phyloP scores from a whole-genome alignment of 1,140 invertebrate species.

The Anthonomus grandis region DNA sequence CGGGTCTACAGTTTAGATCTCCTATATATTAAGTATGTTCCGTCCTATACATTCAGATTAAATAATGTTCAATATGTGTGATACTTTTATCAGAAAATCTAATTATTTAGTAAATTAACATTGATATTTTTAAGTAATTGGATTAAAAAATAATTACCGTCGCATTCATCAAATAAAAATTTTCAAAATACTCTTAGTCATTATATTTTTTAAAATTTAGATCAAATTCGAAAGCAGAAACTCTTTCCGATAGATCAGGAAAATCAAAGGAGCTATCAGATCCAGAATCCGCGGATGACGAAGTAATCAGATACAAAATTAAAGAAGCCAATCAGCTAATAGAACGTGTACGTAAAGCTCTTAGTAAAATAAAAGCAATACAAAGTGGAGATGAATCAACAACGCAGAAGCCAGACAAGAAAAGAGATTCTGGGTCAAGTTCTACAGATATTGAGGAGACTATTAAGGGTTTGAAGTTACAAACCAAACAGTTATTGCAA shows the following conservation, averaged over 20 bases:
- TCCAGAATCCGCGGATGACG: not conserved
- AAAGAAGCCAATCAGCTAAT: conserved; percentile 30
- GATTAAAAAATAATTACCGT: not conserved
- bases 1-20: no score
- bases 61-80: no score
- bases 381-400: conserved; percentile 1
- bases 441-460: conserved; percentile 16
- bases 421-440: conserved; percentile 1
- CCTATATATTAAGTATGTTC: no score
- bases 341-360: conserved; percentile 19
- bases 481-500: conserved; percentile 2
- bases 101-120: no score
- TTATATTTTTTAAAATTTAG: no score
- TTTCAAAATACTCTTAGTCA: no score
- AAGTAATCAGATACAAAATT: conserved; percentile 24
- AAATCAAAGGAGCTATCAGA: no score
- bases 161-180: not conserved
- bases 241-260: no score
- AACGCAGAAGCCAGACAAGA: not conserved
- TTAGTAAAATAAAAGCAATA: conserved; percentile 25
- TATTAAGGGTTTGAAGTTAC: conserved; percentile 8
- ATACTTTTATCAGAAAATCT: no score
- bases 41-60: no score
- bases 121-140: not conserved
- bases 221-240: no score